Base-by-base conservation (phyloP, 2,888 invertebrate species). In the Phania funesta region DNA sequence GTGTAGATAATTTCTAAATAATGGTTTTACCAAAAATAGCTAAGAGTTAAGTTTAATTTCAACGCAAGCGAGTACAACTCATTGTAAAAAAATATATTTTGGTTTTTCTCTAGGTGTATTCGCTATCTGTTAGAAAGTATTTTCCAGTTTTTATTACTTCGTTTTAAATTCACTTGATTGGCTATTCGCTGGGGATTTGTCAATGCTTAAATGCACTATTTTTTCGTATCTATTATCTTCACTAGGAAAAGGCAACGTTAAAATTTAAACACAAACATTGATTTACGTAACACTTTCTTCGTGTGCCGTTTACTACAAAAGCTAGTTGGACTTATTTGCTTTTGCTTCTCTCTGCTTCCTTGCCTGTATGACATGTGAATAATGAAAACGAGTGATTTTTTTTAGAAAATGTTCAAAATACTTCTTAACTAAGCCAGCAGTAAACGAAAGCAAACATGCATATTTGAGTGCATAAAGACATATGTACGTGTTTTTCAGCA, bases 171-270 rank as follows among this genome's bases (percentile, higher is more conserved):
- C 64, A 52, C 68, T 70, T 80, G 64, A 75, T 75, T 75, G 75
- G 58, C 64, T 65, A 75, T 80, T 80, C 80, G 41, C 56, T 64
- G 13, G 56, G 65, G 75, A 75, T 80, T 80, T 80, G 75, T 75
- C 80, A 80, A 52, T 75, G 80, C 70, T 74, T 62, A 68, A 80
- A 44, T 44, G 52, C 44, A 22, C 26, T 13, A 22, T 56, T 70
- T 38, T 60, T 35, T 2, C 3, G 3, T 32, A 64, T 6, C n/a
- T 22, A 46, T 60, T 29, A 9, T 26, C 24, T 32, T 0, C 22
- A 9, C 18, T 13, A 22, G 13, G 16, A 38, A 32, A 50, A 16
- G 13, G n/a, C n/a, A n/a, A n/a, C n/a, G n/a, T n/a, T 18, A 16
- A 46, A 32, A 22, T 73, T 50, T 50, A 52, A 70, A 58, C 50